Conservation (phyloP, 2,888 invertebrate genomes). For the Panorpa germanica region DNA sequence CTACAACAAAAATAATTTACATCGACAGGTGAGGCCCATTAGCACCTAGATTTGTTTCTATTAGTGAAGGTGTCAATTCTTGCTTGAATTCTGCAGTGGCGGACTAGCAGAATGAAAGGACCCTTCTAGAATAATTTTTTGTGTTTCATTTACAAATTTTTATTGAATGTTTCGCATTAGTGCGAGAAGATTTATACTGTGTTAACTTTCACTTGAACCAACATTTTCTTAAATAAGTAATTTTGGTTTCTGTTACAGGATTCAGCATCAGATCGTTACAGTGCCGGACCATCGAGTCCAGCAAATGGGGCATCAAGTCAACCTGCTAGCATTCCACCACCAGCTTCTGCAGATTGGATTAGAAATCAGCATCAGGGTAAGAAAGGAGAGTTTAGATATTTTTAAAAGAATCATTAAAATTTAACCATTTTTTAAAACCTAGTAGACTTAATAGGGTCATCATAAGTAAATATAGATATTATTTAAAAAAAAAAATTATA, state of each 20-base stretch:
- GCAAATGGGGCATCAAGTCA: constrained; percentile 21
- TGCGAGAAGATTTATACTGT: background rate
- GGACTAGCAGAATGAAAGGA: too few relatives aligned
- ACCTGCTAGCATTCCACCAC: constrained; percentile 27
- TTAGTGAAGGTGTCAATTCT: constrained; percentile 12
- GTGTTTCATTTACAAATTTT: too few relatives aligned
- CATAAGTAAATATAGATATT: too few relatives aligned
- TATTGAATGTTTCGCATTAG: background rate
- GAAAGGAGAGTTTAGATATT: constrained; percentile 89
- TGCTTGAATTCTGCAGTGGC: too few relatives aligned
- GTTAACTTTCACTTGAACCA: background rate
- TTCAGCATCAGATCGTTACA: constrained; percentile 10
- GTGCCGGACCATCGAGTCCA: constrained; percentile 8
- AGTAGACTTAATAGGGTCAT: too few relatives aligned
- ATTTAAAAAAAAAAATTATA: too few relatives aligned
- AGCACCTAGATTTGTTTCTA: background rate
- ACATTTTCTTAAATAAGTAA: background rate
- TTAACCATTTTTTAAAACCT: too few relatives aligned
- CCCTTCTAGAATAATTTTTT: too few relatives aligned
- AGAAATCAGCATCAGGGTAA: constrained; percentile 77
- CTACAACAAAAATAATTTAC: constrained; percentile 19
- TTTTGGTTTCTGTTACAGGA: constrained; percentile 10
- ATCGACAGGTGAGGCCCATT: constrained; percentile 7
- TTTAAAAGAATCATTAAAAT: constrained; percentile 31
- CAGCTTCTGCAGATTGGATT: constrained; percentile 63